A percentile compares a stretch with the other conserved stretches of the same genome.
phyloP scores from a whole-genome alignment of 30 jellyfish, hydroid and myxozoan species.

The Turritopsis dohrnii region DNA sequence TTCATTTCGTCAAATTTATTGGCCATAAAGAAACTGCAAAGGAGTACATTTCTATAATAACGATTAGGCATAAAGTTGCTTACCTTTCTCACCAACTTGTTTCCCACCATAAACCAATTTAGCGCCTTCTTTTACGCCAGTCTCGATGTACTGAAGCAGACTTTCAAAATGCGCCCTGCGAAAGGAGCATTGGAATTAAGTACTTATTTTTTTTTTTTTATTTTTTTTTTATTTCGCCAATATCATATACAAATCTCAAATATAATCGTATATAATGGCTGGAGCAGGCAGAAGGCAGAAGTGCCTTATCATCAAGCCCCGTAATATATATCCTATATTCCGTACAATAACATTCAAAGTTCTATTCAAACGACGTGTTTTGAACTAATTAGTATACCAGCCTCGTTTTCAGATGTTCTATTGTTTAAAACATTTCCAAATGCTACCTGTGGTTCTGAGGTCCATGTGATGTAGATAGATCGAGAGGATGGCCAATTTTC shows the following conservation, averaged over 20 bases:
- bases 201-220: too few relatives aligned
- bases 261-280: too few relatives aligned
- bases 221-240: too few relatives aligned
- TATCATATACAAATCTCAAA: too few relatives aligned
- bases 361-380: too few relatives aligned
- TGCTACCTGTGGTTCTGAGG: slow-evolving; percentile 96
- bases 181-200: slow-evolving; percentile 17
- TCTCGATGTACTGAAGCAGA: slow-evolving; percentile 66
- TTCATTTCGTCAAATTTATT: too few relatives aligned
- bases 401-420: not conserved
- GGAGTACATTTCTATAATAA: not conserved
- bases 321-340: too few relatives aligned
- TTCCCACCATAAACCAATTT: slow-evolving; percentile 88
- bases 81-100: slow-evolving; percentile 89
- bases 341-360: not conserved
- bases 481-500: slow-evolving; percentile 92
- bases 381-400: not conserved
- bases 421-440: too few relatives aligned
- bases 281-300: too few relatives aligned
- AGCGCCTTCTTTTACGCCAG: slow-evolving; percentile 92
- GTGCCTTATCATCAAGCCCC: too few relatives aligned
- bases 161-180: slow-evolving; percentile 85
- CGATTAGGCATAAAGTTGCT: not conserved
- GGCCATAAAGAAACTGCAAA: too few relatives aligned
- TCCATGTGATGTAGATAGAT: slow-evolving; percentile 90